Conservation (phyloP, 2,888 invertebrate genomes). For the Eumacrocentrus americanus region DNA sequence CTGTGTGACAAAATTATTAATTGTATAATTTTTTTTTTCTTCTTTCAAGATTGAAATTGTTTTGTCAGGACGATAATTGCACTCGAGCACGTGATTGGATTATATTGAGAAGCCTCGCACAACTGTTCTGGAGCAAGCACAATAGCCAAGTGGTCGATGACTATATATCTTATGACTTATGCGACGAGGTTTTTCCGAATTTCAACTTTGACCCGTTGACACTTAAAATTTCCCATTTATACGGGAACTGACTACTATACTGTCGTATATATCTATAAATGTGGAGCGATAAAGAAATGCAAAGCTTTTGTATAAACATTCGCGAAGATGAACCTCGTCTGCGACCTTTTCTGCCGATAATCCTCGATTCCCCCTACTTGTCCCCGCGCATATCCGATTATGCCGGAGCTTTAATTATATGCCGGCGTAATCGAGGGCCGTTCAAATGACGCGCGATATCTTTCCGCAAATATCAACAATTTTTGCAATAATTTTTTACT, state of each 20-base stretch:
- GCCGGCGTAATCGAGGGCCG: not conserved
- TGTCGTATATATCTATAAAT: not conserved
- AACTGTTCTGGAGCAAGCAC: not conserved
- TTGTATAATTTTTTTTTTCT: no score
- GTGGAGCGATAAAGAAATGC: no score
- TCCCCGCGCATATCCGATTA: conserved; percentile 24
- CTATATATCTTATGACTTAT: not conserved
- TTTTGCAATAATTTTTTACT: no score
- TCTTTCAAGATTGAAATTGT: not conserved
- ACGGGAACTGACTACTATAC: not conserved
- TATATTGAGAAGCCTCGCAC: conserved; percentile 1
- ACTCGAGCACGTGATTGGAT: conserved; percentile 14
- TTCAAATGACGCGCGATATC: not conserved
- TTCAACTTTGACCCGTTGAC: conserved; percentile 35
- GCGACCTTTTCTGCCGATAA: conserved; percentile 43
- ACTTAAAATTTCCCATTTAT: conserved; percentile 12
- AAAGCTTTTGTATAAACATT: no score
- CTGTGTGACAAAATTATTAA: no score
- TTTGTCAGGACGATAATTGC: conserved; percentile 7
- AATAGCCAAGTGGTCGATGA: not conserved
- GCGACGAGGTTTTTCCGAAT: not conserved
- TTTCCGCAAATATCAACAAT: not conserved
- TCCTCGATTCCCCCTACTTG: conserved; percentile 23
- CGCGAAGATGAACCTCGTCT: conserved; percentile 37
- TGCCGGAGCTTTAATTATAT: conserved; percentile 19